Conservation (phyloP, 2,113 vertebrate genomes). For the Platichthys flesus region DNA sequence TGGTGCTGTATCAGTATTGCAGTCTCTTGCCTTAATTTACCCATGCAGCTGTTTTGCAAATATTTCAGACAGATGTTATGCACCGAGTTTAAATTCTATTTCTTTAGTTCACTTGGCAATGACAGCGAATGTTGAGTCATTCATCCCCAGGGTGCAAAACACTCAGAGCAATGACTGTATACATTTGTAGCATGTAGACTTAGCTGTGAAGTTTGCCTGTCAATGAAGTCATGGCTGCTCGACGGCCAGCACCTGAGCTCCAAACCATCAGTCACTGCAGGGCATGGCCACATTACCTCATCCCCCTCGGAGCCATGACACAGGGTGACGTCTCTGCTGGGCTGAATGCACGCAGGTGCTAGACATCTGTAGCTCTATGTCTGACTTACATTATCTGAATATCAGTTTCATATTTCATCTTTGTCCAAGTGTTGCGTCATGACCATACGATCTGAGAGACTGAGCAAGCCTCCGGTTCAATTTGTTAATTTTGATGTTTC, state of each 20-base stretch:
- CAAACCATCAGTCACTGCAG: slow-evolving; percentile 47
- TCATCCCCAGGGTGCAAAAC: slow-evolving; percentile 27
- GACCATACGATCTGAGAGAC: neutral
- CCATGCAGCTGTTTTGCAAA: neutral
- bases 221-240: slow-evolving; percentile 38
- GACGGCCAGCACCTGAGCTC: slow-evolving; percentile 45
- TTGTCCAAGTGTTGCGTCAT: slow-evolving; percentile 13
- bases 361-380: neutral
- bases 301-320: slow-evolving; percentile 18
- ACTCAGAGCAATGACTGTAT: slow-evolving; percentile 29
- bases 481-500: neutral
- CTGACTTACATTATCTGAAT: neutral
- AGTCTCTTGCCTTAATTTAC: slow-evolving; percentile 19
- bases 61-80: slow-evolving; percentile 7
- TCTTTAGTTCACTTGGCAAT: slow-evolving; percentile 41
- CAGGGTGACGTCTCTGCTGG: neutral
- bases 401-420: neutral
- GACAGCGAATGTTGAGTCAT: slow-evolving; percentile 14
- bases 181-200: slow-evolving; percentile 4
- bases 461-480: neutral
- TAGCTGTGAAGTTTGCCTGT: slow-evolving; percentile 29
- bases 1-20: slow-evolving; percentile 56
- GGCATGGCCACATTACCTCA: slow-evolving; percentile 57
- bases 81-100: slow-evolving; percentile 2
- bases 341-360: slow-evolving; percentile 22